Base-by-base conservation (phyloP, 2,888 invertebrate genomes). In the Eupithecia inturbata region DNA sequence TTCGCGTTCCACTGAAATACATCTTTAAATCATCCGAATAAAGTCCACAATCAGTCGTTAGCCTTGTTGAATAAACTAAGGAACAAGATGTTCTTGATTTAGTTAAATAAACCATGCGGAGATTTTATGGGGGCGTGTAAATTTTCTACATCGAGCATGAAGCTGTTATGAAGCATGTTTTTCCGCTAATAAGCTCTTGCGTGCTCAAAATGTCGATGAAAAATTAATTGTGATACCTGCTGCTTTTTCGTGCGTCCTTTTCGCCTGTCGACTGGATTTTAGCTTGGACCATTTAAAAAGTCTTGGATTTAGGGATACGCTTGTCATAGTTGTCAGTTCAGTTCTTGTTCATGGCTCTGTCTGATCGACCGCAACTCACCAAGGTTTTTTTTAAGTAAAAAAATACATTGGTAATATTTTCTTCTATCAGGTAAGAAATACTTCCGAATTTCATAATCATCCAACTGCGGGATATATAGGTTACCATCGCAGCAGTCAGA, bases 81-180 rank as follows among this genome's bases (percentile, higher is more conserved):
- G 78, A 78, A 79, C 77, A 84, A 84, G 82, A 84, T 84, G 82
- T 82, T 82, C 80, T 79, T 79, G 80, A 83, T 82, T 82, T 80
- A 80, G 79, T 83, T 83, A 81, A 82, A 82, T 80, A 81, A 76
- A 82, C 81, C 80, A 72, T 75, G 74, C 75, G 68, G 68, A 74
- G 78, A 78, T 79, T n/a, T 62, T 68, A 72, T 64, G 67, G n/a
- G 68, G 64, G 68, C 68, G 70, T 72, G 68, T 64, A 72, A 72
- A 70, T 75, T 67, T 70, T 16, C 57, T 57, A 9, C 45, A 63
- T 62, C 62, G 60, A 71, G 60, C 45, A 64, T 66, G 39, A 39
- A 7, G 39, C 19, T 66, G 39, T 41, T 36, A 64, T 64, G 33
- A 57, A 57, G n/a, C 57, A 26, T 57, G 57, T 26, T 57, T 26